These are phyloP conservation scores for Pionites leucogaster DNA, from an alignment of 2,113 vertebrate species.

Conservation along the genomic window DNA sequence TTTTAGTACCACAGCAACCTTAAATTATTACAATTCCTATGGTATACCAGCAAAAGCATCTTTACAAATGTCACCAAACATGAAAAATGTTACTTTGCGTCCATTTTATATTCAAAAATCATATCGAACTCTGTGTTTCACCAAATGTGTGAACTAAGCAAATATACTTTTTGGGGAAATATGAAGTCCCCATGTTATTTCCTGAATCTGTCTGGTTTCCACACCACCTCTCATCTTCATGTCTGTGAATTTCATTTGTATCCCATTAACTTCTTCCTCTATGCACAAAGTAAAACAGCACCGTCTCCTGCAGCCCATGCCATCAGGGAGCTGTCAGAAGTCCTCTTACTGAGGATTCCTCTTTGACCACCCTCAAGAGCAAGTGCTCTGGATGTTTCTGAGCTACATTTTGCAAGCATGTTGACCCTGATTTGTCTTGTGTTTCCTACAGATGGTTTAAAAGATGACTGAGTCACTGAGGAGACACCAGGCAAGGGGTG, in stretches of 20 bases:
- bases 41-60: not conserved
- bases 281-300: not conserved
- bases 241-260: not conserved
- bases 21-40: not conserved
- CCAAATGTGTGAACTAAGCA: not conserved
- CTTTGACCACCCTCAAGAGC: not conserved
- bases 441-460: not conserved
- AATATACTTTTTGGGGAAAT: not conserved
- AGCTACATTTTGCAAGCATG: rapidly evolving
- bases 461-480: not conserved
- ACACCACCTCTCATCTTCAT: not conserved
- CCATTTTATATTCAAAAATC: not conserved
- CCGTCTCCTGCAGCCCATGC: not conserved
- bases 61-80: not conserved
- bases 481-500: not conserved
- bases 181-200: not conserved
- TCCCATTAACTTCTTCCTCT: not conserved
- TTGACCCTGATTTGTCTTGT: not conserved
- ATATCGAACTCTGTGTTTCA: not conserved
- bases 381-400: not conserved
- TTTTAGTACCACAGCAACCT: not conserved
- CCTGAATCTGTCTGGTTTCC: not conserved
- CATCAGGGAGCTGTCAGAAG: not conserved
- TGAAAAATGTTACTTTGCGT: not conserved
- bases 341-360: not conserved